Conservation (phyloP, 2,888 invertebrate genomes). For the Chrysina gloriosa region DNA sequence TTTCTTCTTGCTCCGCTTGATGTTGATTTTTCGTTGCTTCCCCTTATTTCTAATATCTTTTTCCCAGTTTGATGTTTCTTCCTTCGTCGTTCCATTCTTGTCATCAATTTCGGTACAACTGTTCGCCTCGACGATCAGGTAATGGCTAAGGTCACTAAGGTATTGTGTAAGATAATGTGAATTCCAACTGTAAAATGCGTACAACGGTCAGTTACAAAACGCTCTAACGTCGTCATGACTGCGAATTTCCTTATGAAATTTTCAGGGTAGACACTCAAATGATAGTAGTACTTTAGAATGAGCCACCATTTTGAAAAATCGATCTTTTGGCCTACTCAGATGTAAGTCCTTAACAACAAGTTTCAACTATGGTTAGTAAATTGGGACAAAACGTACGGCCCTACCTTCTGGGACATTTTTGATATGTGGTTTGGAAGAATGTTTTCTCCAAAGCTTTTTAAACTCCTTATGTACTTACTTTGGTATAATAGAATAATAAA, state of each 20-base stretch:
- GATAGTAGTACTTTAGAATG: slow-evolving; percentile 14
- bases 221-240: background rate
- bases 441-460: no score
- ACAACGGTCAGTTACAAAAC: background rate
- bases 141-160: no score
- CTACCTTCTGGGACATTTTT: no score
- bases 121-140: no score
- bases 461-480: no score
- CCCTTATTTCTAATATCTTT: slow-evolving; percentile 19
- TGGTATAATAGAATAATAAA: no score
- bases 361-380: no score
- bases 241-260: background rate
- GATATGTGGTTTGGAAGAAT: no score
- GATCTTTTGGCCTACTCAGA: background rate
- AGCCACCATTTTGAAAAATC: slow-evolving; percentile 7
- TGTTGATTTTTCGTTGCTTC: slow-evolving; percentile 16
- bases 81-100: slow-evolving; percentile 27
- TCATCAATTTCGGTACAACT: no score
- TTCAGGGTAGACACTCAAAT: slow-evolving; percentile 7
- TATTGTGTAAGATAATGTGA: no score
- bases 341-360: background rate
- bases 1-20: slow-evolving; percentile 43
- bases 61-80: slow-evolving; percentile 13
- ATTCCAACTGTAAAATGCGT: no score
- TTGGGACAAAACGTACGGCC: no score